These are phyloP conservation scores for Bungarus multicinctus DNA, from an alignment of 2,113 vertebrate species.

Conservation along the genomic window DNA sequence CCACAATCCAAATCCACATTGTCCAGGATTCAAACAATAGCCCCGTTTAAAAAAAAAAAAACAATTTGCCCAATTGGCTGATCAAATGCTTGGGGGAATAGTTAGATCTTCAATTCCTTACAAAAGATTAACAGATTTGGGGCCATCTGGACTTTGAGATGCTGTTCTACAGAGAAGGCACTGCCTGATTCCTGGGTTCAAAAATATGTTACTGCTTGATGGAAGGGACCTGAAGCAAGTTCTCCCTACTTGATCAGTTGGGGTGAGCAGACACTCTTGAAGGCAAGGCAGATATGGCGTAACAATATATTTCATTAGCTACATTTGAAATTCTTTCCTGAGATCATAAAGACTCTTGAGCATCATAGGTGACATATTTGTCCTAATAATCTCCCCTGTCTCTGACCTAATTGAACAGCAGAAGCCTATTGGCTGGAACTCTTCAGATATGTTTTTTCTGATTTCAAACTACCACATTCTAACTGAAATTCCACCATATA, in stretches of 20 bases:
- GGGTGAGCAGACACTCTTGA: background rate
- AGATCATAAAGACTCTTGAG: background rate
- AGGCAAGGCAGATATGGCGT: background rate
- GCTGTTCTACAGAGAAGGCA: background rate
- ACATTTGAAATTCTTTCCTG: background rate
- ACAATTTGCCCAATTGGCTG: background rate
- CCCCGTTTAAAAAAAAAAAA: background rate
- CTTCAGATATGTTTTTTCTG: background rate
- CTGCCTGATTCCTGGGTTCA: background rate
- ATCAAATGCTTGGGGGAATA: background rate
- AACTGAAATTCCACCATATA: slow-evolving; percentile 23
- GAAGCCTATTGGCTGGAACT: slow-evolving; percentile 28
- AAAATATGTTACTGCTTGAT: background rate
- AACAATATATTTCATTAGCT: background rate
- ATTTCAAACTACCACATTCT: slow-evolving; percentile 32
- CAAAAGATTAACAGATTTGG: background rate
- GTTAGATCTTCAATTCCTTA: background rate
- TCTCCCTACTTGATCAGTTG: background rate
- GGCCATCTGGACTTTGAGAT: background rate
- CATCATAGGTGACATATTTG: background rate
- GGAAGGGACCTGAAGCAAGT: background rate
- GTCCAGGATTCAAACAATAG: background rate
- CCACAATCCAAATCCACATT: background rate
- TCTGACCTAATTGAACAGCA: background rate
- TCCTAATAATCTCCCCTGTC: background rate